Conservation (phyloP, 2,797 vertebrate genomes). For the Luscinia megarhynchos region DNA sequence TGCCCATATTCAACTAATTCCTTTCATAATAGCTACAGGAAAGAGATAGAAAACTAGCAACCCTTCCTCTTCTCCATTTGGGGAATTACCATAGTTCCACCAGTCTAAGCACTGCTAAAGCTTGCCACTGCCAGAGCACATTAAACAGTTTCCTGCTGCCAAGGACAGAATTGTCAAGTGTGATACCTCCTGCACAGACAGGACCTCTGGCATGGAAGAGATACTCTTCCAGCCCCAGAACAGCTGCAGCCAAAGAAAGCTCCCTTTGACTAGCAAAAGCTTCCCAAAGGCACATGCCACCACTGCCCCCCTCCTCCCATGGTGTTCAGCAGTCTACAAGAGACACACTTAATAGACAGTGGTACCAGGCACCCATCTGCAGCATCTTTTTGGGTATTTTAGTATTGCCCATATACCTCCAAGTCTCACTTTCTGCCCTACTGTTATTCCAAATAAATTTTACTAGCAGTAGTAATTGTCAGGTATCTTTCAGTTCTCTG, state of each 20-base stretch:
- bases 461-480: not conserved
- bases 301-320: not conserved
- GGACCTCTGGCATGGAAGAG: not conserved
- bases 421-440: not conserved
- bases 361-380: not conserved
- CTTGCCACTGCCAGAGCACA: not conserved
- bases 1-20: not conserved
- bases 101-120: not conserved
- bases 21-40: constrained; percentile 26
- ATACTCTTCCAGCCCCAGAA: not conserved
- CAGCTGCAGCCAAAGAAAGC: not conserved
- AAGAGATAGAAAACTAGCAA: not conserved
- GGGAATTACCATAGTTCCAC: not conserved
- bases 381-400: not conserved
- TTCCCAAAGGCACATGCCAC: not conserved
- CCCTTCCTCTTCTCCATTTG: constrained; percentile 6
- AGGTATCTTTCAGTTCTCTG: not conserved
- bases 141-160: constrained; percentile 7
- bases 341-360: not conserved
- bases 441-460: not conserved
- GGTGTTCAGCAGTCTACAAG: not conserved
- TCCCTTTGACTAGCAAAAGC: not conserved
- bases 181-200: not conserved
- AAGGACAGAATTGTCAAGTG: not conserved
- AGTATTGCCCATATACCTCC: not conserved